Base-by-base conservation (phyloP, 2,113 vertebrate genomes). In the Podiceps cristatus region DNA sequence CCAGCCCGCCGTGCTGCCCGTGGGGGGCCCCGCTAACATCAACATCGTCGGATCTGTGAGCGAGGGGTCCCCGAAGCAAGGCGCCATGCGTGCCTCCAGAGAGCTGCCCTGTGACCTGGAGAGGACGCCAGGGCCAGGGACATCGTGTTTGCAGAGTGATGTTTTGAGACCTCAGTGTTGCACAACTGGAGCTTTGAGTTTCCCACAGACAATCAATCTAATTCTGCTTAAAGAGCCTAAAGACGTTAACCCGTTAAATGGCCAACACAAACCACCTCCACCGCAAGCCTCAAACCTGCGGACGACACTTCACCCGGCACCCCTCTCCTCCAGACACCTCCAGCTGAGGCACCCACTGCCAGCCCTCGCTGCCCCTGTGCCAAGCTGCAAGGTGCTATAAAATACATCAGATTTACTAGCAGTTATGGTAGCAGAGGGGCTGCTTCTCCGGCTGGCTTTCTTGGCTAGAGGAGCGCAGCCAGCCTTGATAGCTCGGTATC, bases 121-220 rank as follows among this genome's bases (percentile, higher is more conserved):
- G 75, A 0, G 0, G 80, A 68, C 20, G 10, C n/a, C 17, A 56
- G 82, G 63, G 69, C 64, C 76, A 1, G 0, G 83, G 62, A 95
- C 81, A 55, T 52, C 0, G 0, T 84, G 86, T 90, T 95, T 93
- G 81, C 63, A 50, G 59, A 91, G 37, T 18, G 50, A n/a, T 85
- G 66, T 85, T 96, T 96, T 92, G 83, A 91, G 67, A 68, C 58
- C 68, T 91, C 19, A 2, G 56, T 6, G 31, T 86, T 93, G 91
- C 91, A 93, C 88, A 93, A 96, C 69, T 45, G 47, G 52, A 93
- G 40, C 67, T 63, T 68, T 15, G 56, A 88, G 67, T 80, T 95
- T 97, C 89, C 94, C 93, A 90, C 69, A 91, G 80, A 69, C 1
- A 87, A 72, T 75, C 49, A 92, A 42, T 58, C 58, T 73, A 53